Evolutionary conservation across 2,888 invertebrate species (phyloP), one percentile per base, ranked within the genome.

Genomic region (Coenonympha glycerion): DNA sequence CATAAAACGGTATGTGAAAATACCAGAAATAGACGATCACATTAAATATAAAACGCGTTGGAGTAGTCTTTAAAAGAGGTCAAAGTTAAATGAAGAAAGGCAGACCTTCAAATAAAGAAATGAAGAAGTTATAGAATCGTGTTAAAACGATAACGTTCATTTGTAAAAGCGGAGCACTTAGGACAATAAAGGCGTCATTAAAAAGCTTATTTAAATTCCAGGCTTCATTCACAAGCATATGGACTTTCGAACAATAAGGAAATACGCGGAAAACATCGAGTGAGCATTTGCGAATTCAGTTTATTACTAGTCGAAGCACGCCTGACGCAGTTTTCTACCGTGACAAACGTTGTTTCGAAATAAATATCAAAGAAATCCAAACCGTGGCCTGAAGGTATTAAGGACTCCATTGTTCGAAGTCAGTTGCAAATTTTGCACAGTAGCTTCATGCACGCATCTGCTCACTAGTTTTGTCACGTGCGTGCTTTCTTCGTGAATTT

Each of bases 401-500:
- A 60, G 61, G 63, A 56, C 61, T 40, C 46, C 47, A 57, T 56
- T 56, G 51, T 53, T 33, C 39, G 49, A 37, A 48, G 51, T 46
- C 44, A 53, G 45, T 57, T 52, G 61, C 56, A 62, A 53, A 59
- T 55, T 60, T 57, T 51, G 52, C 57, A 52, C 59, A 53, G 62
- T 52, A 52, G 57, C 51, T 55, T 57, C 60, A 62, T 71, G 66
- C 70, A 76, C 70, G 71, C 73, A 65, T 69, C 60, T 60, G 60
- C 69, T 84, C 71, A 61, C 71, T 64, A 85, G 73, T 70, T 73
- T 53, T 66, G 76, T 82, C 86, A 85, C 84, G 86, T 73, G 74
- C 76, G 66, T 76, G 84, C 85, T 85, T 85, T 85, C 86, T 83
- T 85, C 78, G 76, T 73, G 76, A 68, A 79, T 82, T 83, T 86